Percentiles rank a stretch among this genome's conserved stretches.
These are phyloP conservation scores for Mythimna albipuncta DNA, from an alignment of 2,888 invertebrate species.

Conservation along the genomic window DNA sequence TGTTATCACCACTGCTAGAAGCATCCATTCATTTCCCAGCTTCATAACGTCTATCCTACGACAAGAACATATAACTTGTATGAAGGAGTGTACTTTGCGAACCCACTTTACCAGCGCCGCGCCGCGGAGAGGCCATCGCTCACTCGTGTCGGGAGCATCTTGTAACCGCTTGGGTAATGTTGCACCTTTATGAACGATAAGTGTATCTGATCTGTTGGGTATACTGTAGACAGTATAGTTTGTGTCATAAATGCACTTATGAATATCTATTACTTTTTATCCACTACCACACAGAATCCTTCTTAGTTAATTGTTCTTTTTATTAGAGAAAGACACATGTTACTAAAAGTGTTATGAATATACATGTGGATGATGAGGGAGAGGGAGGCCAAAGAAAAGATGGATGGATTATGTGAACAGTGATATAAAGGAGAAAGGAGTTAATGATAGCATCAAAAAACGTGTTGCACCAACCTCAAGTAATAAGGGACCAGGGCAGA, in stretches of 20 bases:
- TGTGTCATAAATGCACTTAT: conserved; percentile 11
- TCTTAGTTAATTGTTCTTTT: too few relatives aligned
- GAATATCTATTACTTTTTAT: neutral
- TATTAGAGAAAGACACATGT: too few relatives aligned
- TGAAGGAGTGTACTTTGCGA: conserved; percentile 24
- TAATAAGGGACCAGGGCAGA: too few relatives aligned
- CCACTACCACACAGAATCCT: too few relatives aligned
- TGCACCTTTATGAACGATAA: conserved; percentile 44
- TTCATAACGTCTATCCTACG: neutral
- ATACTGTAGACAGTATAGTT: neutral
- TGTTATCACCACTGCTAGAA: neutral
- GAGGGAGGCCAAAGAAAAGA: too few relatives aligned
- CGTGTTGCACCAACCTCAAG: too few relatives aligned
- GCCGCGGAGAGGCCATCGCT: conserved; percentile 43
- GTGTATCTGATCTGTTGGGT: conserved; percentile 23
- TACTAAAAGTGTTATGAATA: too few relatives aligned
- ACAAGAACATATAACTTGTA: conserved; percentile 23
- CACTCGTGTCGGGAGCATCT: conserved; percentile 37
- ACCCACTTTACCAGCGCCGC: conserved; percentile 10
- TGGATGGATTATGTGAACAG: too few relatives aligned
- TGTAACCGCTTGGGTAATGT: conserved; percentile 51
- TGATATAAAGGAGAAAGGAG: too few relatives aligned
- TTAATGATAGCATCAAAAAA: too few relatives aligned
- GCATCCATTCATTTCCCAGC: conserved; percentile 1
- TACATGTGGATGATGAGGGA: too few relatives aligned